Conservation (phyloP, 2,888 invertebrate genomes). For the Coecobrya sp. region DNA sequence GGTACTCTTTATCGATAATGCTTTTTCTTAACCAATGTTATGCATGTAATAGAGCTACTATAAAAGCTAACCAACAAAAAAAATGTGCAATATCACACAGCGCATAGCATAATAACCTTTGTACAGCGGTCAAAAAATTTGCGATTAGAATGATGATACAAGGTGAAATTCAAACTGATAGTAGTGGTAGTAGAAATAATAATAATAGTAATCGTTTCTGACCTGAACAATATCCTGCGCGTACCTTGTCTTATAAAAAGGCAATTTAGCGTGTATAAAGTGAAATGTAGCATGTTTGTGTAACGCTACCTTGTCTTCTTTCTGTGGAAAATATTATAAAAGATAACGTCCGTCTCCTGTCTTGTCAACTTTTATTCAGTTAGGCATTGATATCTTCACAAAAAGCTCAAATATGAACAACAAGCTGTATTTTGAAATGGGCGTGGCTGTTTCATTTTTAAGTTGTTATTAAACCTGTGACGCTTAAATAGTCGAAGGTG, state of each 20-base stretch:
- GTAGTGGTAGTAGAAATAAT: neutral
- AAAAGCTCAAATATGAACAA: neutral
- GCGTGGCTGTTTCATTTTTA: conserved; percentile 23
- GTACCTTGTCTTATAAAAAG: conserved; percentile 1
- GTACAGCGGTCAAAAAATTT: conserved; percentile 23
- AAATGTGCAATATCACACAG: neutral
- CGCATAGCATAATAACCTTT: neutral
- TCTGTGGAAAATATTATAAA: neutral
- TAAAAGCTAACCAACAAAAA: neutral
- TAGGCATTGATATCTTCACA: conserved; percentile 32
- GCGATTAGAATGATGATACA: conserved; percentile 26
- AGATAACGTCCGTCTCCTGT: conserved; percentile 3
- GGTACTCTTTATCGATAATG: conserved; percentile 14
- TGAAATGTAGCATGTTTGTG: neutral
- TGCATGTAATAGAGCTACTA: neutral
- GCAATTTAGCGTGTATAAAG: neutral
- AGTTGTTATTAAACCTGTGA: neutral
- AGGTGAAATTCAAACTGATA: conserved; percentile 2
- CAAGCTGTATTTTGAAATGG: conserved; percentile 21
- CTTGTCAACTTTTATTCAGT: conserved; percentile 15
- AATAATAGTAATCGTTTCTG: conserved; percentile 56
- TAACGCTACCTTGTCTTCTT: conserved; percentile 39
- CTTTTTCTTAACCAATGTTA: neutral
- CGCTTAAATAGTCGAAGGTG: neutral
- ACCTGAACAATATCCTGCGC: conserved; percentile 51